Conservation (phyloP, 2,797 vertebrate genomes). For the Fratercula arctica region DNA sequence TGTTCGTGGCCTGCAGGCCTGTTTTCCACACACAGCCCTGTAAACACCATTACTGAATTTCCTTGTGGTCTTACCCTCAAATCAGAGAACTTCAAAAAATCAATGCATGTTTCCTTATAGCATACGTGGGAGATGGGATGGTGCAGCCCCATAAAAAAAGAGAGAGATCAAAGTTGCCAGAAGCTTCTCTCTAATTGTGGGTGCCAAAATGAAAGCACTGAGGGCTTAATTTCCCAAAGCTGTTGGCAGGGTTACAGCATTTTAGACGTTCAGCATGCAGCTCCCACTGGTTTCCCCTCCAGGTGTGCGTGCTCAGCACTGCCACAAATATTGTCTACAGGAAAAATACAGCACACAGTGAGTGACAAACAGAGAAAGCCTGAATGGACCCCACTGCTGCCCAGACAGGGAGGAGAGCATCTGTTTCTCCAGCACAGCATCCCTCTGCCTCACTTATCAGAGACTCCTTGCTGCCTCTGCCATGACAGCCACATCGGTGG, state of each 20-base stretch:
- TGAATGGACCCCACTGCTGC: background rate
- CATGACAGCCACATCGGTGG: background rate
- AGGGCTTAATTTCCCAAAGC: background rate
- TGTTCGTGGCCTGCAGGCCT: background rate
- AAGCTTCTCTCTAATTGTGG: background rate
- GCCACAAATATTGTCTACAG: background rate
- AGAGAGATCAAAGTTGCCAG: background rate
- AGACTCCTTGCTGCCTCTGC: background rate
- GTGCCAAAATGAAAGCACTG: background rate
- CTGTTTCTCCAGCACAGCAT: background rate
- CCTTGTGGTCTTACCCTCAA: background rate
- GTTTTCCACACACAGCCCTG: background rate
- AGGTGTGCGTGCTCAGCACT: background rate
- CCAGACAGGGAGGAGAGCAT: background rate
- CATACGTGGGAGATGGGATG: background rate
- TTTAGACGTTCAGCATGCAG: background rate
- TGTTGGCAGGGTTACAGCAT: background rate
- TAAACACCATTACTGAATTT: constrained; percentile 11
- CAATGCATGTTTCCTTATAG: background rate
- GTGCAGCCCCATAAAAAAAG: background rate
- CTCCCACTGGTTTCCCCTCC: constrained; percentile 9
- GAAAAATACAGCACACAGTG: background rate
- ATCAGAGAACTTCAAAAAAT: background rate
- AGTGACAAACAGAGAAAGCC: background rate
- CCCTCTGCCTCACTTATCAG: background rate